These are phyloP conservation scores for Darevskia nairensis DNA, from an alignment of 2,797 vertebrate species.

Conservation along the genomic window DNA sequence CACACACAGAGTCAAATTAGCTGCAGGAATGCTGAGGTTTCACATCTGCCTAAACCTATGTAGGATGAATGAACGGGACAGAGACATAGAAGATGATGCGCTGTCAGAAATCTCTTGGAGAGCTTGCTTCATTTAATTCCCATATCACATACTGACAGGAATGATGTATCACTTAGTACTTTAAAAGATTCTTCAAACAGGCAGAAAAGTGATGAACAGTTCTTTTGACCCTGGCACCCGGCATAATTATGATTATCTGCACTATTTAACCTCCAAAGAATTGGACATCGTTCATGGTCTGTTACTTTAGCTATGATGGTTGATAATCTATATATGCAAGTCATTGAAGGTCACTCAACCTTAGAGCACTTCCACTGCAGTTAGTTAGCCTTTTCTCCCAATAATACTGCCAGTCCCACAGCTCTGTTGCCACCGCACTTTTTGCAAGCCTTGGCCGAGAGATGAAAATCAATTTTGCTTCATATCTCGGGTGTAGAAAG, in stretches of 20 bases:
- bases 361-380: constrained; percentile 64
- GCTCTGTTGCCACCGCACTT: constrained; percentile 54
- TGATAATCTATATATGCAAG: constrained; percentile 75
- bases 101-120: constrained; percentile 73
- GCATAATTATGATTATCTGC: constrained; percentile 80
- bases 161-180: constrained; percentile 78
- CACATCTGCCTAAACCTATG: constrained; percentile 57
- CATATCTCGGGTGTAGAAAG: constrained; percentile 56
- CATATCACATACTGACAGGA: constrained; percentile 73
- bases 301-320: constrained; percentile 75
- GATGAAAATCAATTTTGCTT: constrained; percentile 66
- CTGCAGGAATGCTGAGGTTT: constrained; percentile 48
- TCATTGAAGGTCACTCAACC: constrained; percentile 72
- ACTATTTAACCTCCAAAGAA: constrained; percentile 79
- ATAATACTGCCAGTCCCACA: constrained; percentile 53
- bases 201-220: constrained; percentile 70
- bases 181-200: constrained; percentile 76
- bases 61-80: constrained; percentile 68
- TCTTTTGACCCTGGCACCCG: constrained; percentile 75
- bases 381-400: constrained; percentile 71
- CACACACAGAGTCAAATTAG: constrained; percentile 46
- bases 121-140: constrained; percentile 78
- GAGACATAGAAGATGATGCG: constrained; percentile 62
- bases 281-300: constrained; percentile 72
- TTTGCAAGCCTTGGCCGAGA: constrained; percentile 55